phyloP scores from a whole-genome alignment of 37 sponge, comb jelly and placozoan species.

The Eunapius fragilis region DNA sequence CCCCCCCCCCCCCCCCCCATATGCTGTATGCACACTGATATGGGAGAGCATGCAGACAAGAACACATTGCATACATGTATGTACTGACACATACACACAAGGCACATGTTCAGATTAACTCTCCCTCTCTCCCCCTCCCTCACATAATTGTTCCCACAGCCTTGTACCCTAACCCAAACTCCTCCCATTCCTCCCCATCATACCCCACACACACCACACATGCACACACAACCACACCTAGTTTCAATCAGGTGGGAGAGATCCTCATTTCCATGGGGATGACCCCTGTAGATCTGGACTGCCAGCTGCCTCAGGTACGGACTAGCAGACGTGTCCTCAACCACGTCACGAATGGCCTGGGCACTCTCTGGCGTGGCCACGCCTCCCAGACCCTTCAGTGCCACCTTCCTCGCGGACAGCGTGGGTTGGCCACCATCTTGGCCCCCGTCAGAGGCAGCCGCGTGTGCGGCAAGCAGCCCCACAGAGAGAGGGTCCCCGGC shows the following conservation, averaged over 20 bases:
- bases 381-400: not conserved
- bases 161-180: too few species aligned
- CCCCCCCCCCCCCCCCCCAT: too few species aligned
- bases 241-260: constrained; percentile 20
- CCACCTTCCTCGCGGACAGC: not conserved
- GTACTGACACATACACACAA: too few species aligned
- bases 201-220: not conserved
- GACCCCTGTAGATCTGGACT: constrained; percentile 40
- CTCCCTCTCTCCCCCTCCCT: too few species aligned
- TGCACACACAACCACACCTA: not conserved
- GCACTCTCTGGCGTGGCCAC: constrained; percentile 35
- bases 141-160: not conserved
- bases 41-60: too few species aligned
- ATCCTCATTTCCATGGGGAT: constrained; percentile 45
- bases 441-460: not conserved
- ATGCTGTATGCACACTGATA: too few species aligned
- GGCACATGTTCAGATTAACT: too few species aligned
- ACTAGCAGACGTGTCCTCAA: constrained; percentile 1
- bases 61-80: too few species aligned
- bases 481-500: not conserved
- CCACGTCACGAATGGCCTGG: constrained; percentile 24
- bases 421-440: not conserved
- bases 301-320: constrained; percentile 35
- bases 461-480: not conserved
- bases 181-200: not conserved